Conservation (phyloP, 1,140 invertebrate genomes). For the Lepidurus packardi region DNA sequence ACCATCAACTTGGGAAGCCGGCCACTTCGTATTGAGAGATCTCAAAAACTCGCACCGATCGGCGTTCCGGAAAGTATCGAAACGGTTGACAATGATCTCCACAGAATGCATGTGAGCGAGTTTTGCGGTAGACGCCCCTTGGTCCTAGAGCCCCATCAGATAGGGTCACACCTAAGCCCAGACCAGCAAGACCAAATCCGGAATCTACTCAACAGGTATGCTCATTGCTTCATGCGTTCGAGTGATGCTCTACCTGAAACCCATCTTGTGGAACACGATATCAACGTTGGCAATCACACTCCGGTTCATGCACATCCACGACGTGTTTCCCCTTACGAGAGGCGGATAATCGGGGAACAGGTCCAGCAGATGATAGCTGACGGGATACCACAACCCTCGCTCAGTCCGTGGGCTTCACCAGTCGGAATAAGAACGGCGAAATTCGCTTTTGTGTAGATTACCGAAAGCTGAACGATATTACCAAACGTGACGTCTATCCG, state of each 20-base stretch:
- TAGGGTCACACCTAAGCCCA: not conserved
- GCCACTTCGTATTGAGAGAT: not conserved
- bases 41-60: not conserved
- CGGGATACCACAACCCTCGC: constrained; percentile 48
- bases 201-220: not conserved
- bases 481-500: constrained; percentile 38
- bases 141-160: not conserved
- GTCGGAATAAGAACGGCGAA: constrained; percentile 49
- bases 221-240: not conserved
- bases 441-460: constrained; percentile 51
- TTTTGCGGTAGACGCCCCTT: not conserved
- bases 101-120: not conserved
- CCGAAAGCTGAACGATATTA: constrained; percentile 45
- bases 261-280: constrained; percentile 28
- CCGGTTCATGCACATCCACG: constrained; percentile 24
- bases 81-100: not conserved
- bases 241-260: not conserved
- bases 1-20: constrained; percentile 8
- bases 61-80: not conserved
- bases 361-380: constrained; percentile 37
- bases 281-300: constrained; percentile 26
- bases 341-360: constrained; percentile 23
- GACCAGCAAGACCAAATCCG: not conserved
- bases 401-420: constrained; percentile 47
- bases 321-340: constrained; percentile 29